Conservation (phyloP, 2,888 invertebrate species). For the Lepeophtheirus nordmannii region DNA sequence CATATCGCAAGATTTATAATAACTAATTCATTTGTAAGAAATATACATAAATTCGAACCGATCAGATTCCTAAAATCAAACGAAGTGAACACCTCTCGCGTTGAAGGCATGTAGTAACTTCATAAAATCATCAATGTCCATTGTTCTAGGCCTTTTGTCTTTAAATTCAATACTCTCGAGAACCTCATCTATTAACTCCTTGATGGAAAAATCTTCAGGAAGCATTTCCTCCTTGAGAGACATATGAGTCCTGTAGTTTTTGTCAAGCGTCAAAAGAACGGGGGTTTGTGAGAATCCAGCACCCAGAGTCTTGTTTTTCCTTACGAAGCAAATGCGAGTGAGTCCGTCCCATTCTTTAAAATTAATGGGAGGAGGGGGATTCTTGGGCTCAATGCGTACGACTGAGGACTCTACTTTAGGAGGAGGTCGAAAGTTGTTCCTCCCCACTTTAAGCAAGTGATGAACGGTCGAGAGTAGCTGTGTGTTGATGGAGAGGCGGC, state of each 20-base stretch:
- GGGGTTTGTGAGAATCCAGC: slow-evolving; percentile 74
- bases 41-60: too few relatives aligned
- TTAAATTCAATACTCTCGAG: slow-evolving; percentile 51
- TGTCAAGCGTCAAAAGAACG: slow-evolving; percentile 65
- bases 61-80: background rate
- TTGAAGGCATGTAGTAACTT: slow-evolving; percentile 73
- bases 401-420: slow-evolving; percentile 98
- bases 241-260: slow-evolving; percentile 54
- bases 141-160: slow-evolving; percentile 66
- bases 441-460: slow-evolving; percentile 91
- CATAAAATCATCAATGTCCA: slow-evolving; percentile 95
- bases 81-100: slow-evolving; percentile 35
- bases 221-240: slow-evolving; percentile 44
- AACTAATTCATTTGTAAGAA: too few relatives aligned
- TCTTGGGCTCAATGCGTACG: slow-evolving; percentile 87
- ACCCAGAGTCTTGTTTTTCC: slow-evolving; percentile 90
- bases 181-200: slow-evolving; percentile 58
- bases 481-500: slow-evolving; percentile 86
- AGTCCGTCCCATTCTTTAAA: slow-evolving; percentile 98
- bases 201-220: slow-evolving; percentile 61
- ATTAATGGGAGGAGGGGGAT: slow-evolving; percentile 88
- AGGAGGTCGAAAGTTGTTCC: slow-evolving; percentile 94
- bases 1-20: too few relatives aligned
- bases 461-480: slow-evolving; percentile 88
- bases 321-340: slow-evolving; percentile 77